These are phyloP conservation scores for Macroteleia sp. DNA, from an alignment of 2,888 invertebrate species.

Conservation along the genomic window DNA sequence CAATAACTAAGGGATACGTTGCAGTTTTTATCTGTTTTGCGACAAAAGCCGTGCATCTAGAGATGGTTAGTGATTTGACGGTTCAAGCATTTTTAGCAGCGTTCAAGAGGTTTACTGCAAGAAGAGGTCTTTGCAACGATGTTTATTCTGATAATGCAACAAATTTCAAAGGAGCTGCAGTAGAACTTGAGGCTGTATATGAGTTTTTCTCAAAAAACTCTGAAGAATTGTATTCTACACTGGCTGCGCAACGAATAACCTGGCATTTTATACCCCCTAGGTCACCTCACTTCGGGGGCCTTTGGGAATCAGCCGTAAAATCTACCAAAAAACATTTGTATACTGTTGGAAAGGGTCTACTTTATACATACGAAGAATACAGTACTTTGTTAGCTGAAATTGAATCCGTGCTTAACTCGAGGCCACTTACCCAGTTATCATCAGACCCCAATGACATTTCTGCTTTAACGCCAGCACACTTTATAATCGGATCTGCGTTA, in stretches of 20 bases:
- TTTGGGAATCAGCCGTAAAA: constrained; percentile 42
- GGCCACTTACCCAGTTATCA: constrained; percentile 33
- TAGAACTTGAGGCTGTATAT: constrained; percentile 21
- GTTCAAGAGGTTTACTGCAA: constrained; percentile 30
- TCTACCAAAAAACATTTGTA: background rate
- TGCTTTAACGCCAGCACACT: constrained; percentile 62
- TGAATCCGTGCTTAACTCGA: constrained; percentile 55
- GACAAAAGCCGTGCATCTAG: constrained; percentile 57
- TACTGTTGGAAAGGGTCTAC: background rate
- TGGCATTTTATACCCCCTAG: constrained; percentile 44
- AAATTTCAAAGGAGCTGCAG: constrained; percentile 53
- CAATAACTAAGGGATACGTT: constrained; percentile 62
- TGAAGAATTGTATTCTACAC: background rate
- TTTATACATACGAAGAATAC: constrained; percentile 65
- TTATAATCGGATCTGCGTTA: constrained; percentile 49
- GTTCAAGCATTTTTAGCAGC: constrained; percentile 42
- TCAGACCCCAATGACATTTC: constrained; percentile 1
- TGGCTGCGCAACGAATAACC: background rate
- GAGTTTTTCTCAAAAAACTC: background rate
- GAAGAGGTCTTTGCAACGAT: constrained; percentile 43
- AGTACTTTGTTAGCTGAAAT: constrained; percentile 60
- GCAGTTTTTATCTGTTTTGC: constrained; percentile 67
- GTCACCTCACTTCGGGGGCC: constrained; percentile 56
- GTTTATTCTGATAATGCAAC: constrained; percentile 58
- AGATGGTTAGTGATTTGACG: constrained; percentile 47